phyloP scores from a whole-genome alignment of 2,113 vertebrate genomes.

The Chiloscyllium plagiosum region DNA sequence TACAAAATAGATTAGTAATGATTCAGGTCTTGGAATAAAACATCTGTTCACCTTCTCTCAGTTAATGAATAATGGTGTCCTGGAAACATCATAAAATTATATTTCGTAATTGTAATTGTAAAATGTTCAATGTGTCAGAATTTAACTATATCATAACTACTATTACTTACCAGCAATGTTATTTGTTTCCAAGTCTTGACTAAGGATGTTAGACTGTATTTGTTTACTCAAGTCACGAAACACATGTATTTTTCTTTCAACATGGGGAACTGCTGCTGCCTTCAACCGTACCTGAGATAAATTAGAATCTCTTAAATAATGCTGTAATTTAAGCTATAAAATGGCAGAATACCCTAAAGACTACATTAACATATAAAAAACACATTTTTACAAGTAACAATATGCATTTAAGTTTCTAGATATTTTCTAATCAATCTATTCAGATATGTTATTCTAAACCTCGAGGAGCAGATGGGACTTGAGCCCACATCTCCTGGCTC shows the following conservation, averaged over 20 bases:
- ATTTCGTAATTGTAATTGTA: too few species aligned
- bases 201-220: not conserved
- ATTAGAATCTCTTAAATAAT: not conserved
- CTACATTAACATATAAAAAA: not conserved
- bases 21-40: not conserved
- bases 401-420: not conserved
- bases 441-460: too few species aligned
- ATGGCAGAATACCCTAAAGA: not conserved
- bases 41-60: not conserved
- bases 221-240: not conserved
- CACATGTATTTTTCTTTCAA: conserved; percentile 1
- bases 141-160: not conserved
- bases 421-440: too few species aligned
- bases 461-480: too few species aligned
- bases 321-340: not conserved
- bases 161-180: conserved; percentile 13
- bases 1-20: not conserved
- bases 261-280: not conserved
- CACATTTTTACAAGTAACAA: not conserved
- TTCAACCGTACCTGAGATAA: conserved; percentile 21
- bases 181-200: conserved; percentile 4
- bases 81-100: not conserved
- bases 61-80: not conserved
- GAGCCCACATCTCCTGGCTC: too few species aligned
- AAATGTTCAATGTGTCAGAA: not conserved